Conservation (phyloP, 2,888 invertebrate genomes). For the Salpingus planirostris region DNA sequence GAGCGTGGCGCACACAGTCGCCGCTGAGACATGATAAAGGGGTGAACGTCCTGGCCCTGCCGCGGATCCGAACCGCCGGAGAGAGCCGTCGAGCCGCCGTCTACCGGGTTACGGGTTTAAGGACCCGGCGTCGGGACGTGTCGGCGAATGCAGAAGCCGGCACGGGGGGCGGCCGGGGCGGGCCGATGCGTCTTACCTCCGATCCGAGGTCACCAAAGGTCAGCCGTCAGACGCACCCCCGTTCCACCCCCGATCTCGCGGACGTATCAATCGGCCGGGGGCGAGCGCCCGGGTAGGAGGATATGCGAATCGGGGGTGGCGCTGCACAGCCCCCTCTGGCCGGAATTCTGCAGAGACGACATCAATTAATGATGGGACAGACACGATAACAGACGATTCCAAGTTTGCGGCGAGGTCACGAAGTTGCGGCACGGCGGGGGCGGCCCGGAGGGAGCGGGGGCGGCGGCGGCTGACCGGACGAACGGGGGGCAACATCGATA, state of each 20-base stretch:
- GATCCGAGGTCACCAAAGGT: slow-evolving; percentile 12
- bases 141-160: slow-evolving; percentile 8
- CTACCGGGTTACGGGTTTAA: slow-evolving; percentile 20
- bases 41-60: slow-evolving; percentile 10
- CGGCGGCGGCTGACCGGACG: slow-evolving; percentile 9
- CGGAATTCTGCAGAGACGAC: slow-evolving; percentile 3
- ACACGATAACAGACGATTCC: slow-evolving; percentile 12
- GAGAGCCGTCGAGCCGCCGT: slow-evolving; percentile 14
- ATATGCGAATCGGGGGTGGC: no score
- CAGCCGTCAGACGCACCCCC: slow-evolving; percentile 12
- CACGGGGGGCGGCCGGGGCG: slow-evolving; percentile 7
- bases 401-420: slow-evolving; percentile 12
- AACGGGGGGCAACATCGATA: slow-evolving; percentile 12
- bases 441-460: slow-evolving; percentile 1
- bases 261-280: no score
- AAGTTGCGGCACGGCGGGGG: slow-evolving; percentile 9
- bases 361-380: slow-evolving; percentile 8
- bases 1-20: no score
- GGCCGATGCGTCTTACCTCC: slow-evolving; percentile 13
- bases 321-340: neutral
- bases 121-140: slow-evolving; percentile 20
- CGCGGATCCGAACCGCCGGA: slow-evolving; percentile 9
- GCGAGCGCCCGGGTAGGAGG: no score
- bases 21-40: slow-evolving; percentile 1
- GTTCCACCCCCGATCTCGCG: no score